Base-by-base conservation (phyloP, 2,113 vertebrate genomes). In the western clawed frog (Xenopus tropicalis) region DNA sequence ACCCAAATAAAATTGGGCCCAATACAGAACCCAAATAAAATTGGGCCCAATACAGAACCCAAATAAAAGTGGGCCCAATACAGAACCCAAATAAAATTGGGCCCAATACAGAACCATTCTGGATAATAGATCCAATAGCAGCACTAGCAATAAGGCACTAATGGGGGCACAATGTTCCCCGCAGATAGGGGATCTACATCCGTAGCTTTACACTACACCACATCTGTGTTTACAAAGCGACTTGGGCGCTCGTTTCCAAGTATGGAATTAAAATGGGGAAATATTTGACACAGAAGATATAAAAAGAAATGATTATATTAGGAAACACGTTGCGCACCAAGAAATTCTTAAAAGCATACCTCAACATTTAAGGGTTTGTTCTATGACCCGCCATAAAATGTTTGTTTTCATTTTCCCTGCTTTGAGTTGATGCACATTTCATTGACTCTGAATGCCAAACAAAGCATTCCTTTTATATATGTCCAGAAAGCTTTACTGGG, bases 151-250 rank as follows among this genome's bases (percentile, higher is more conserved):
- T n/a, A n/a, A n/a, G n/a, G n/a, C n/a, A n/a, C n/a, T n/a, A n/a
- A n/a, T n/a, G n/a, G n/a, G n/a, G n/a, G n/a, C n/a, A 48, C 46
- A 14, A 17, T 48, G 12, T 48, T 13, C 29, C 29, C 29, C 29
- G 6, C 29, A 37, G 6, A 37, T 37, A 48, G 16, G 7, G 12
- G 16, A 48, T 14, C 9, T 48, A 74, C 52, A 56, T 65, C 66
- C 59, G 66, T 59, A 66, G 71, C 63, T 25, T 56, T 48, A 25
- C 29, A 66, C 20, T 67, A 59, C 21, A 37, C 66, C 66, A 63
- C 64, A 74, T 66, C 64, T 74, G 71, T 74, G 71, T 74, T 74
- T 74, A 74, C 64, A 59, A 21, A 48, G 22, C 11, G 56, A 46
- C 54, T 19, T 44, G 22, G 54, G 16, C 56, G 21, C n/a, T 11